Conservation (phyloP, 2,888 invertebrate species). For the Apodemia duryi region DNA sequence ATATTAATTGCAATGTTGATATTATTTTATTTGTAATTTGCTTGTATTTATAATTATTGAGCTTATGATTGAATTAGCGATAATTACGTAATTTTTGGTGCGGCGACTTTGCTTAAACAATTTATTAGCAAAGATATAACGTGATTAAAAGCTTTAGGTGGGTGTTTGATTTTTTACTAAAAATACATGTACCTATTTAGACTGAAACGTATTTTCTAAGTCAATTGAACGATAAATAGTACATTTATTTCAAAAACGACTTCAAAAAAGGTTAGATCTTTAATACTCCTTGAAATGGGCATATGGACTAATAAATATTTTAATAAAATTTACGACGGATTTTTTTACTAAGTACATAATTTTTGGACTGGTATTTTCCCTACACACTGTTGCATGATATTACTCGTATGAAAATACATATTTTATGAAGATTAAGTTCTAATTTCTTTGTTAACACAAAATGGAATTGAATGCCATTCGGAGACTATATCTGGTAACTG, state of each 20-base stretch:
- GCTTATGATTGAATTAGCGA: conserved; percentile 30
- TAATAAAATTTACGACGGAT: neutral
- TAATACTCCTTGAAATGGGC: neutral
- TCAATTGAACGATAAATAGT: conserved; percentile 6
- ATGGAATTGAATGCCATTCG: neutral
- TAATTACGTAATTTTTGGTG: conserved; percentile 29
- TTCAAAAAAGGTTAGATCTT: neutral
- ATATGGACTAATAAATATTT: neutral
- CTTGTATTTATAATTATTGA: conserved; percentile 35
- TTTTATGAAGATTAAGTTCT: neutral
- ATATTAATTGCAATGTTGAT: conserved; percentile 48
- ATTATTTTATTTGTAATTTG: conserved; percentile 39
- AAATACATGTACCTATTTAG: neutral
- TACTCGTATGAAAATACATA: too few species aligned
- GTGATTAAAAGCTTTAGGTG: neutral
- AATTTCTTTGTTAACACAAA: neutral
- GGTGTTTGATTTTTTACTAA: neutral
- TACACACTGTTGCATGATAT: neutral
- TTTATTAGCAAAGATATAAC: conserved; percentile 7
- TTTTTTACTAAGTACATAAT: neutral
- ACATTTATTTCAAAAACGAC: conserved; percentile 1
- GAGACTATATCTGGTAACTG: conserved; percentile 3
- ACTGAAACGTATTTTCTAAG: conserved; percentile 11
- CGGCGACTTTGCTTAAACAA: conserved; percentile 29
- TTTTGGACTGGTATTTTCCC: neutral